Conservation (phyloP, 2,113 vertebrate genomes). For the Macquaria australasica region DNA sequence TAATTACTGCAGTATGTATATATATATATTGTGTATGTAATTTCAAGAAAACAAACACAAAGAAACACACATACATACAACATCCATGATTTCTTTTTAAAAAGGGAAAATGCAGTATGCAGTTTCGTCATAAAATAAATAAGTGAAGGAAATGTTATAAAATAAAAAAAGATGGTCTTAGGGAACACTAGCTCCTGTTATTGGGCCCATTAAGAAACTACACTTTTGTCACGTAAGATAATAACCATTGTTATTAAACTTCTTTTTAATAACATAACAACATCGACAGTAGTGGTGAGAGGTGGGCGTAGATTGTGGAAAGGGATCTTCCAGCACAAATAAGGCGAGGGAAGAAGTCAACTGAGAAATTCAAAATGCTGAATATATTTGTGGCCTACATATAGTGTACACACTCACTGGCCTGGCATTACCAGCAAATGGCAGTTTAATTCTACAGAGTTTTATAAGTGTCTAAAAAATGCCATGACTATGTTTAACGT, state of each 20-base stretch:
- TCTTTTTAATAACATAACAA: no score
- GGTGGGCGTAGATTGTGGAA: neutral
- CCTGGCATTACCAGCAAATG: neutral
- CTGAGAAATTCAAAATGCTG: neutral
- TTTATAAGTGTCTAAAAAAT: neutral
- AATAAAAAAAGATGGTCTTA: neutral
- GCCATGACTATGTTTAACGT: neutral
- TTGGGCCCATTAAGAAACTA: neutral
- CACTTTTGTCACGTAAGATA: neutral
- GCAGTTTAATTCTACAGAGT: neutral
- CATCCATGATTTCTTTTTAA: neutral
- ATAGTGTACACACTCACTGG: neutral
- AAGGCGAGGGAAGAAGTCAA: neutral
- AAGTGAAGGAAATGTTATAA: neutral
- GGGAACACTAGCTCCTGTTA: neutral
- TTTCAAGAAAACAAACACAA: no score
- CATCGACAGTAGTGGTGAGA: neutral
- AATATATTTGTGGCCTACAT: neutral
- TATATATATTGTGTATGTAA: neutral
- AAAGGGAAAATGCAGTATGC: neutral
- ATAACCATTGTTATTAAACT: no score
- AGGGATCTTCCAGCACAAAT: neutral
- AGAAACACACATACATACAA: neutral
- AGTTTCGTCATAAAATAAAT: neutral
- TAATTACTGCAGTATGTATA: no score